Evolutionary conservation across 2,113 vertebrate species (phyloP).

Genomic region (Engystomops pustulosus): DNA sequence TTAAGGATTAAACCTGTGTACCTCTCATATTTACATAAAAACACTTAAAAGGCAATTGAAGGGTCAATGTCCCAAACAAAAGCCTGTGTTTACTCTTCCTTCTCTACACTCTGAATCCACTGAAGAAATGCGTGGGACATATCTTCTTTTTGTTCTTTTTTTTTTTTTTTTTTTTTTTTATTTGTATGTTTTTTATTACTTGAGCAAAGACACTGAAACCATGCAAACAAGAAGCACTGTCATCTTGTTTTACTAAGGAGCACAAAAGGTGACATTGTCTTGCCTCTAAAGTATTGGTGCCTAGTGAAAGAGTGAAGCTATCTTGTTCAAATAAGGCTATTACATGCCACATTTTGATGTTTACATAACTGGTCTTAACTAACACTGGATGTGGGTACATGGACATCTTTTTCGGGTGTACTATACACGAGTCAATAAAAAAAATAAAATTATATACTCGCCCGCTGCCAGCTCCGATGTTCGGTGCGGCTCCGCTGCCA

Average conservation of each 20-base stretch:
- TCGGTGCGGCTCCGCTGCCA: no score
- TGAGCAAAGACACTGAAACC: conserved; percentile 36
- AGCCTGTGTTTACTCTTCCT: conserved; percentile 15
- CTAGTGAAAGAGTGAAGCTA: neutral
- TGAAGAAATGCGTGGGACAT: neutral
- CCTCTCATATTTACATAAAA: no score
- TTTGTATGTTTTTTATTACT: conserved; percentile 32
- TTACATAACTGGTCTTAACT: neutral
- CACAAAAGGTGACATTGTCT: conserved; percentile 26
- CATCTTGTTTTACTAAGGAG: neutral
- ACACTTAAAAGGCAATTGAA: conserved; percentile 15
- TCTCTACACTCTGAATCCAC: neutral
- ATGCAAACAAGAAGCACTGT: conserved; percentile 37
- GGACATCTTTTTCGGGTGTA: no score
- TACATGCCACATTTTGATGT: conserved; percentile 6
- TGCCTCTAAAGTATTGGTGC: neutral
- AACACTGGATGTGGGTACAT: neutral
- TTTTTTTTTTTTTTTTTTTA: conserved; percentile 4
- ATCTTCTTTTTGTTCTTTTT: conserved; percentile 42
- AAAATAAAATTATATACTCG: no score
- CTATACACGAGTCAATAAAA: no score
- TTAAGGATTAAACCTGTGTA: neutral
- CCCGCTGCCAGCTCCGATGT: no score
- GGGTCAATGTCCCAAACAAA: neutral
- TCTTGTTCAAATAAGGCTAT: conserved; percentile 11